Evolutionary conservation across 2,888 invertebrate species (phyloP).

Genomic region (Drosophila anomelani): DNA sequence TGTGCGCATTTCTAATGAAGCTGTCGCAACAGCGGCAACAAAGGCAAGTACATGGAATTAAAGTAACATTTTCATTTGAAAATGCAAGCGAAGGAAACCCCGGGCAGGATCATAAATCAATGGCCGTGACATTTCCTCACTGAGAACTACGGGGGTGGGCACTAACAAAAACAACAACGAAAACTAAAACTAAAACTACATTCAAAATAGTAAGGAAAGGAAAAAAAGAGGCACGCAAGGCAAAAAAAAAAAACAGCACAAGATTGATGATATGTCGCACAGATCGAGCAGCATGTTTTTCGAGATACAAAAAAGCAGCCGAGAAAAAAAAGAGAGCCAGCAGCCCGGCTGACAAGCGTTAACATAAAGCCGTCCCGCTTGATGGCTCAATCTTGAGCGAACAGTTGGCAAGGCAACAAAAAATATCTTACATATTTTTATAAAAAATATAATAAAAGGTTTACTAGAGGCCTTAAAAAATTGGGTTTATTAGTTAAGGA

Average conservation of each 20-base stretch:
- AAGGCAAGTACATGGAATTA: constrained; percentile 19
- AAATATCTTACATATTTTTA: neutral
- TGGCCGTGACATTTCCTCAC: constrained; percentile 78
- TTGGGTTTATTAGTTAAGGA: neutral
- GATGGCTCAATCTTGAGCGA: constrained; percentile 29
- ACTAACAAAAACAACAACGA: constrained; percentile 7
- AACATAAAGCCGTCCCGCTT: constrained; percentile 62
- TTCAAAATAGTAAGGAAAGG: constrained; percentile 1
- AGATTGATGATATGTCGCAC: constrained; percentile 77
- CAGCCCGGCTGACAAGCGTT: constrained; percentile 77
- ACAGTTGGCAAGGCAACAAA: neutral
- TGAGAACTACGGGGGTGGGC: constrained; percentile 53
- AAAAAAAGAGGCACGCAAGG: constrained; percentile 36
- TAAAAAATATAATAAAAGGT: neutral
- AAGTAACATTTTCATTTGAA: constrained; percentile 56
- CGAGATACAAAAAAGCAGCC: constrained; percentile 33
- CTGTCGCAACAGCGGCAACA: constrained; percentile 51
- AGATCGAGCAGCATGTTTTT: constrained; percentile 58
- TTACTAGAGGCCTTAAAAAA: neutral
- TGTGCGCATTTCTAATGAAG: constrained; percentile 76
- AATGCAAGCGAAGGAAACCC: constrained; percentile 52
- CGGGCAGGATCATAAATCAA: constrained; percentile 72
- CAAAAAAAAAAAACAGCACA: constrained; percentile 36
- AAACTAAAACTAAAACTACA: constrained; percentile 8
- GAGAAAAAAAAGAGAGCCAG: constrained; percentile 2